Evolutionary conservation across 2,113 vertebrate genomes (phyloP).

Genomic region (Ariopsis seemanni): DNA sequence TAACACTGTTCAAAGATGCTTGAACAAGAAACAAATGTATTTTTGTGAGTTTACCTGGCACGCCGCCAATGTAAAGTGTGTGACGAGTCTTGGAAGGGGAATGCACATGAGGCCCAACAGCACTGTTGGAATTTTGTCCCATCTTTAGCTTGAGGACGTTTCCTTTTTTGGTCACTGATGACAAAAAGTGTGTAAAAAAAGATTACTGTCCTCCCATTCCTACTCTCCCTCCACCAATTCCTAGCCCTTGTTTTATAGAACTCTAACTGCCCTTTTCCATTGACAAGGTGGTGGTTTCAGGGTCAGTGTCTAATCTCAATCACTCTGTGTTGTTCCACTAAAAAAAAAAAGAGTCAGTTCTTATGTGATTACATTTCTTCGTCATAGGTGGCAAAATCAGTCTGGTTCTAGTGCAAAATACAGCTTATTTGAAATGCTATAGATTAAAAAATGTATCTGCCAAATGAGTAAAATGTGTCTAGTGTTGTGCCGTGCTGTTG

Average conservation of each 20-base stretch:
- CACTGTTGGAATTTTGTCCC: constrained; percentile 65
- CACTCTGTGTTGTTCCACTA: background rate
- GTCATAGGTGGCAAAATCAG: background rate
- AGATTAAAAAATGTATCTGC: background rate
- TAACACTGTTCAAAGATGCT: background rate
- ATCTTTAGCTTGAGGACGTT: constrained; percentile 70
- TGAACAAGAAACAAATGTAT: background rate
- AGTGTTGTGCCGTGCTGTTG: background rate
- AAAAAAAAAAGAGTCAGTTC: background rate
- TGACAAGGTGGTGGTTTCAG: background rate
- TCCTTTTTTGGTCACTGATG: constrained; percentile 71
- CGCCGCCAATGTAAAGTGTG: constrained; percentile 76
- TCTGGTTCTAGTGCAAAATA: background rate
- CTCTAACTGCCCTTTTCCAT: background rate
- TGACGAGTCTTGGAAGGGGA: constrained; percentile 25
- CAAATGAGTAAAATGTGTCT: background rate
- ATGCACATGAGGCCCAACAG: constrained; percentile 36
- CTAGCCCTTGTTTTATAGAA: background rate
- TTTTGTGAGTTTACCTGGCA: constrained; percentile 73
- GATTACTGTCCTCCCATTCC: background rate
- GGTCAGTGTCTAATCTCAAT: background rate
- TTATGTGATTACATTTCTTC: background rate
- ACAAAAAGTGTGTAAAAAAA: constrained; percentile 8
- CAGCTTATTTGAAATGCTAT: background rate
- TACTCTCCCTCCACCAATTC: background rate